phyloP scores from a whole-genome alignment of 2,888 invertebrate genomes.

The Nemurella pictetii region DNA sequence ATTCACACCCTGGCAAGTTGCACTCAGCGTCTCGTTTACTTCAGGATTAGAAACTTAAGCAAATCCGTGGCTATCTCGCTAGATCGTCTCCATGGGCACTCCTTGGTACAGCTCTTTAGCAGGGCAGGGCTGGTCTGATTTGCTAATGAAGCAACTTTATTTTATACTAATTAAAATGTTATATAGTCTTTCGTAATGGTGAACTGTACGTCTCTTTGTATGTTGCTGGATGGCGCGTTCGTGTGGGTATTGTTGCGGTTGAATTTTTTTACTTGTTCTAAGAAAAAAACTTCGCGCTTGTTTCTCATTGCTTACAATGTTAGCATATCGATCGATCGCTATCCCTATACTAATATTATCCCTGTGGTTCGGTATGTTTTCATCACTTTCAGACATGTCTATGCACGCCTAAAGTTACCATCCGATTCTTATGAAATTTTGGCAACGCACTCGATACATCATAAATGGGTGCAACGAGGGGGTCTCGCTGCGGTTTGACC shows the following conservation, averaged over 20 bases:
- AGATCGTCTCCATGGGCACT: neutral
- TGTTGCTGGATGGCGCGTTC: too few relatives aligned
- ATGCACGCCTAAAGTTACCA: too few relatives aligned
- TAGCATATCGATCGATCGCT: too few relatives aligned
- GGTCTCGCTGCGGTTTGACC: too few relatives aligned
- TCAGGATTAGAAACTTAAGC: neutral
- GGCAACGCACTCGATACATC: too few relatives aligned
- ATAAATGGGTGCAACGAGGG: too few relatives aligned
- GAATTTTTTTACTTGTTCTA: neutral
- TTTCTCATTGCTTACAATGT: neutral
- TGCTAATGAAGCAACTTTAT: slow-evolving; percentile 16
- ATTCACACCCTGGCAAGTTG: neutral
- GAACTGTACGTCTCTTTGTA: neutral
- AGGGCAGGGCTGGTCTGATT: slow-evolving; percentile 9
- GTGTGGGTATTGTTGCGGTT: neutral
- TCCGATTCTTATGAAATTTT: too few relatives aligned
- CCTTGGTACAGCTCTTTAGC: neutral
- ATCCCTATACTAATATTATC: too few relatives aligned
- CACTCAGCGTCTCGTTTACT: neutral
- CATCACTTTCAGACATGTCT: too few relatives aligned
- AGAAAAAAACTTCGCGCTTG: neutral
- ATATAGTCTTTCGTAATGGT: neutral
- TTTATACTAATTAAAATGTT: slow-evolving; percentile 16
- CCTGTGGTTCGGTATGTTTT: too few relatives aligned
- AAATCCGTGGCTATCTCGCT: neutral